Percentiles rank a stretch among this genome's conserved stretches.
Evolutionary conservation across 2,113 vertebrate genomes (phyloP).

Genomic region (Aleadryas rufinucha): DNA sequence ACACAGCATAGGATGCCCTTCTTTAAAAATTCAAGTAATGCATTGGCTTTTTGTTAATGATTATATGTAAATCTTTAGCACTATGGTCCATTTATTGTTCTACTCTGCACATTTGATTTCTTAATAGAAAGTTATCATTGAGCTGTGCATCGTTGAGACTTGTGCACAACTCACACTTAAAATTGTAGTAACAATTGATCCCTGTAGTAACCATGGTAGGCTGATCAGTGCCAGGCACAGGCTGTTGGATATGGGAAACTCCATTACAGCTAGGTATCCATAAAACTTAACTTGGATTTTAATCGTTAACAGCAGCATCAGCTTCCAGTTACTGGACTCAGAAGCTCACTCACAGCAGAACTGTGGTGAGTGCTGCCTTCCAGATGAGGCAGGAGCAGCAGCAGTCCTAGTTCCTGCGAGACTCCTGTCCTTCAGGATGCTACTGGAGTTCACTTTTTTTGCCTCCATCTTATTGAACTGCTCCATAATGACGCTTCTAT

Average conservation of each 20-base stretch:
- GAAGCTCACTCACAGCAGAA: background rate
- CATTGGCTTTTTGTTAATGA: background rate
- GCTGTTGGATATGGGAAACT: background rate
- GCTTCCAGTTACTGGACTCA: background rate
- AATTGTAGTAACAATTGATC: background rate
- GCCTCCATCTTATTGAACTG: background rate
- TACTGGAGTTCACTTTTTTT: background rate
- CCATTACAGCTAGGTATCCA: background rate
- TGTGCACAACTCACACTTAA: background rate
- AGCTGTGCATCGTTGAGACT: fast-evolving
- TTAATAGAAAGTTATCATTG: background rate
- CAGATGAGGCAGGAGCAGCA: background rate
- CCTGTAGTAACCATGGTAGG: background rate
- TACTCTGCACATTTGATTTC: background rate
- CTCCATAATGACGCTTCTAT: background rate
- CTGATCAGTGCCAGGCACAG: fast-evolving
- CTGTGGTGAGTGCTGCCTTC: background rate
- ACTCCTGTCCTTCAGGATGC: background rate
- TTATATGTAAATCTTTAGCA: background rate
- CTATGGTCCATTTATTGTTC: background rate
- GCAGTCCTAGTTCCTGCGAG: background rate
- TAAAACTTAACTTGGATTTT: background rate
- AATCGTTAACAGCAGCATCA: background rate
- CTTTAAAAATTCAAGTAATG: background rate
- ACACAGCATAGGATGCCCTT: background rate